These are phyloP conservation scores for Sesia apiformis DNA, from an alignment of 2,888 invertebrate species.

Conservation along the genomic window DNA sequence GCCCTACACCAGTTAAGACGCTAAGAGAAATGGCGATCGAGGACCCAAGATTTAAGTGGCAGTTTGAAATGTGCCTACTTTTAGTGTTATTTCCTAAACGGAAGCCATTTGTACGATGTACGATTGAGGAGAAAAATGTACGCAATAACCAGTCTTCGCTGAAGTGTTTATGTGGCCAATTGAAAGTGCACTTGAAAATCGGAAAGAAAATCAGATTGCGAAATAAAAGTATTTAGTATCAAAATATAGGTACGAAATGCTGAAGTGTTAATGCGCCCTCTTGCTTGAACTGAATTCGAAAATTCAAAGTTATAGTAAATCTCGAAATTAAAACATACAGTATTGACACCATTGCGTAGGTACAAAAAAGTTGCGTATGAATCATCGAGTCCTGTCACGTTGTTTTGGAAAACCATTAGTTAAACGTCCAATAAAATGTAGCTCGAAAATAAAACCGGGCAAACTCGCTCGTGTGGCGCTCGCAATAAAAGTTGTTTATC, in stretches of 20 bases:
- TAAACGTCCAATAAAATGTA: conserved; percentile 45
- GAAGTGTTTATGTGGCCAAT: conserved; percentile 38
- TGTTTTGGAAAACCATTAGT: conserved; percentile 52
- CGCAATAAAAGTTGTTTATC: conserved; percentile 35
- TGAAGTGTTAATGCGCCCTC: too few species aligned
- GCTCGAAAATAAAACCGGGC: conserved; percentile 34
- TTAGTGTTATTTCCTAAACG: conserved; percentile 72
- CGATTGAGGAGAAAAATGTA: conserved; percentile 55
- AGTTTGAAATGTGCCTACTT: conserved; percentile 72
- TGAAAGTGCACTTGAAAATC: conserved; percentile 21
- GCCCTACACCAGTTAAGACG: conserved; percentile 45
- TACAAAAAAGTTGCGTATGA: conserved; percentile 19
- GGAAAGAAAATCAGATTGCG: background rate
- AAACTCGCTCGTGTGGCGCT: conserved; percentile 30
- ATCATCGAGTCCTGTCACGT: conserved; percentile 43
- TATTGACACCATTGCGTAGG: background rate
- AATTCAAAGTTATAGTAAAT: background rate
- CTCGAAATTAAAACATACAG: background rate
- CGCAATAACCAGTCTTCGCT: conserved; percentile 37
- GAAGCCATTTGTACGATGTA: conserved; percentile 67
- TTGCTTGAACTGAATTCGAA: background rate
- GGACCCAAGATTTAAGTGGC: conserved; percentile 70
- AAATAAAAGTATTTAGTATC: background rate
- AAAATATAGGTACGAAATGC: conserved; percentile 1
- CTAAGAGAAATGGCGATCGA: conserved; percentile 67